Evolutionary conservation across 2,797 vertebrate genomes (phyloP).

Genomic region (Lycodopsis pacificus): DNA sequence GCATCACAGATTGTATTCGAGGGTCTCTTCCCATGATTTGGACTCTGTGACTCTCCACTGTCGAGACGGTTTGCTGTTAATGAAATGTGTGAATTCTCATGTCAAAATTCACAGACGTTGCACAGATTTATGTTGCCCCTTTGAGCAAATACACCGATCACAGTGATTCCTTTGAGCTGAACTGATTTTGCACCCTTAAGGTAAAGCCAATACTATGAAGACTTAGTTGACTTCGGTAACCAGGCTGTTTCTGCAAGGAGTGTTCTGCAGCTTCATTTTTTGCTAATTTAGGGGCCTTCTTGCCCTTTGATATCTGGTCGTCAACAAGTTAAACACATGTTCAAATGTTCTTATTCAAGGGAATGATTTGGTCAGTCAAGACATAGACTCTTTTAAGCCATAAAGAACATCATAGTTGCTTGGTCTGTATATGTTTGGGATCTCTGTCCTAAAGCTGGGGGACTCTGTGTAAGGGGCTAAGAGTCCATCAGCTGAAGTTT

Average conservation of each 20-base stretch:
- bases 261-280: neutral
- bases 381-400: no score
- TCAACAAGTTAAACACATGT: neutral
- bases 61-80: neutral
- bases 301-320: neutral
- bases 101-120: neutral
- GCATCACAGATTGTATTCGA: neutral
- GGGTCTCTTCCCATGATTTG: neutral
- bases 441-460: neutral
- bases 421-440: neutral
- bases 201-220: neutral
- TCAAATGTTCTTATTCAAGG: neutral
- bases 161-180: neutral
- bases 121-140: neutral
- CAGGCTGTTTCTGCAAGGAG: neutral
- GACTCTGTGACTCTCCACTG: neutral
- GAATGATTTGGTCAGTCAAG: neutral
- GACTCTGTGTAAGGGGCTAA: neutral
- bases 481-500: neutral
- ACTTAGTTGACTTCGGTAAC: neutral
- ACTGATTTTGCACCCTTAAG: neutral
- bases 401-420: neutral
- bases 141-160: neutral
- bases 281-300: neutral
- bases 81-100: neutral